Percentiles rank a stretch among this genome's conserved stretches.
These are phyloP conservation scores for Bembecia ichneumoniformis DNA, from an alignment of 2,888 invertebrate genomes.

Conservation along the genomic window DNA sequence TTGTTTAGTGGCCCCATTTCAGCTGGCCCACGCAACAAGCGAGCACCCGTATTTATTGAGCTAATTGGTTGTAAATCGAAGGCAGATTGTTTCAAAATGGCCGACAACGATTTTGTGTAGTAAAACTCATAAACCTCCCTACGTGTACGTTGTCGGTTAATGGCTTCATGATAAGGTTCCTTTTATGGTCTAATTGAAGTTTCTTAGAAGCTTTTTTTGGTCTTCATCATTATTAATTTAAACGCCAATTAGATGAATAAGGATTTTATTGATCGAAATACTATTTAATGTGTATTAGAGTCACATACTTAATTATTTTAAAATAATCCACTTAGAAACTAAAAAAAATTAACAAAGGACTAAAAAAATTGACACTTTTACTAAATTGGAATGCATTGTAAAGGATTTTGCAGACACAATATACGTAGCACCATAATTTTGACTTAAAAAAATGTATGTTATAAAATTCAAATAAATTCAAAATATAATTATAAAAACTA, in stretches of 20 bases:
- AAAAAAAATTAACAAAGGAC: too few relatives aligned
- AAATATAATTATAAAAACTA: too few relatives aligned
- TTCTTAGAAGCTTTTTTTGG: constrained; percentile 38
- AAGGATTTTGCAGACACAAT: too few relatives aligned
- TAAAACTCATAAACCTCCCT: constrained; percentile 69
- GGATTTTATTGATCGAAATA: constrained; percentile 14
- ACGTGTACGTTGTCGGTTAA: constrained; percentile 55
- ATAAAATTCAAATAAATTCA: too few relatives aligned
- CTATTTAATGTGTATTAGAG: constrained; percentile 3
- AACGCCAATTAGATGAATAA: constrained; percentile 48
- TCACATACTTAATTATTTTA: neutral
- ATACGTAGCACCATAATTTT: too few relatives aligned
- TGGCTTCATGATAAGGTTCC: constrained; percentile 55
- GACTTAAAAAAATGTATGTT: too few relatives aligned
- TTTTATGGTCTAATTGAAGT: constrained; percentile 63
- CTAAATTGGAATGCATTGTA: too few relatives aligned
- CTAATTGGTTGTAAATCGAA: constrained; percentile 67
- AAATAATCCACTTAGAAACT: too few relatives aligned
- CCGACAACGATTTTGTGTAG: constrained; percentile 62
- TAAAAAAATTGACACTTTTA: too few relatives aligned
- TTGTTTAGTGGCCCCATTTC: neutral
- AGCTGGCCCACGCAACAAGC: constrained; percentile 28
- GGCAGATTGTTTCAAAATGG: constrained; percentile 55
- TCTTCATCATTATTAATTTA: constrained; percentile 58
- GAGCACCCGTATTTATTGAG: constrained; percentile 55